Conservation (phyloP, 2,888 invertebrate genomes). For the Oscheius sp. region DNA sequence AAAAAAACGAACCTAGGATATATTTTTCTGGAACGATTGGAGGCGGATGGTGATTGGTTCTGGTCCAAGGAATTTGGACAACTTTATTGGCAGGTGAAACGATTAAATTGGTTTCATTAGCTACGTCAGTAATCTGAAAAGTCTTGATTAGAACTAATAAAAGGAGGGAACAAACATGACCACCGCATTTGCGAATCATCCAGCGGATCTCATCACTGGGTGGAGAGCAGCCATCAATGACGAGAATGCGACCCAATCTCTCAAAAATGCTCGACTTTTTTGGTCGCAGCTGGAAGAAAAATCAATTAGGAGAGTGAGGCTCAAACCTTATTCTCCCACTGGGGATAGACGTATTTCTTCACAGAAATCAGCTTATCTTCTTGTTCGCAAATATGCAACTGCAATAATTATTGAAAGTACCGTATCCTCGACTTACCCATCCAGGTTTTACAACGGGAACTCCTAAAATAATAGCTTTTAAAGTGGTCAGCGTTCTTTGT, state of each 20-base stretch:
- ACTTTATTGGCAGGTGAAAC: not conserved
- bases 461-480: constrained; percentile 35
- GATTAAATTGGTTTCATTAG: constrained; percentile 3
- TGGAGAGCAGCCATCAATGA: constrained; percentile 34
- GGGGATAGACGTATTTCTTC: constrained; percentile 27
- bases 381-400: constrained; percentile 39
- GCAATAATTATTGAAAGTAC: not conserved
- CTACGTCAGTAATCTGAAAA: not conserved
- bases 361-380: constrained; percentile 31
- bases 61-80: constrained; percentile 9
- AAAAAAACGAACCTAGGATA: constrained; percentile 12
- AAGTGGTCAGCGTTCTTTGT: constrained; percentile 38
- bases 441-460: constrained; percentile 37
- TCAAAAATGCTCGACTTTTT: not conserved
- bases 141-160: no score
- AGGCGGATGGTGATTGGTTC: not conserved
- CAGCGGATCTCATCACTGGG: constrained; percentile 29
- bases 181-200: constrained; percentile 42
- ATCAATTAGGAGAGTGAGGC: not conserved
- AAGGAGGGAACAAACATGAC: constrained; percentile 22
- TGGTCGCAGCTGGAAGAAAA: constrained; percentile 14
- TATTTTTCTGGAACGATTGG: constrained; percentile 9
- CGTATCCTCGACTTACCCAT: constrained; percentile 32
- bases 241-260: constrained; percentile 24
- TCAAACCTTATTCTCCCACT: constrained; percentile 34